Evolutionary conservation across 2,888 invertebrate species (phyloP).

Genomic region (Rotaria socialis): DNA sequence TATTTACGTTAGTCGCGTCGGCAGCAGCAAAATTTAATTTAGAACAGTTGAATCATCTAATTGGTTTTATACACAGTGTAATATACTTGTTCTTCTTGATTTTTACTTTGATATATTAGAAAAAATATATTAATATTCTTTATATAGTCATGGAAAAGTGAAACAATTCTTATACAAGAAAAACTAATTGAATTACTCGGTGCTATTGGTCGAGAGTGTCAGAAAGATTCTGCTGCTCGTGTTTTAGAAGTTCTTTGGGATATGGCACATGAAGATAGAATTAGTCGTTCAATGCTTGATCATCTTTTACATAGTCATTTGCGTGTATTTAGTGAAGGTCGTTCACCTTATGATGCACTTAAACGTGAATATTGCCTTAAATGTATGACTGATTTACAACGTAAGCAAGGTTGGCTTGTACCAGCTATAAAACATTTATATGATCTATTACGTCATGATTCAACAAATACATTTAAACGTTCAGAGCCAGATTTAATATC

Average conservation of each 20-base stretch:
- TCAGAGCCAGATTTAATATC: not conserved
- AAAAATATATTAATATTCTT: constrained; percentile 48
- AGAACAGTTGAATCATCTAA: constrained; percentile 60
- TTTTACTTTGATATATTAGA: too few relatives aligned
- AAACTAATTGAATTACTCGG: constrained; percentile 61
- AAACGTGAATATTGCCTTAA: constrained; percentile 60
- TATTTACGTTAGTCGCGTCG: constrained; percentile 62
- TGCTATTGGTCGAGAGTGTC: constrained; percentile 60
- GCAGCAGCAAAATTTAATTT: constrained; percentile 61
- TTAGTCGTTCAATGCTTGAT: constrained; percentile 59
- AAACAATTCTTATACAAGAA: constrained; percentile 59
- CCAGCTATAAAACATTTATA: constrained; percentile 34
- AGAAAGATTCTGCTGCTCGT: not conserved
- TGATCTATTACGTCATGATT: constrained; percentile 40
- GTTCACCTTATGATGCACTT: constrained; percentile 59
- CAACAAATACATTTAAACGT: constrained; percentile 38
- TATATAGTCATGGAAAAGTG: constrained; percentile 59
- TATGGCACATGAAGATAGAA: constrained; percentile 59
- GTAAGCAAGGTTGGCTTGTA: constrained; percentile 47
- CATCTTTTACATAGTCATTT: constrained; percentile 61
- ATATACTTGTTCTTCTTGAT: constrained; percentile 37
- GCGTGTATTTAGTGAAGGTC: constrained; percentile 59
- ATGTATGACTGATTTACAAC: constrained; percentile 62
- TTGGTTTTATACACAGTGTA: constrained; percentile 60
- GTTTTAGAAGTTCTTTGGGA: constrained; percentile 61